phyloP scores from a whole-genome alignment of 2,113 vertebrate genomes.

The Onychostruthus taczanowskii region DNA sequence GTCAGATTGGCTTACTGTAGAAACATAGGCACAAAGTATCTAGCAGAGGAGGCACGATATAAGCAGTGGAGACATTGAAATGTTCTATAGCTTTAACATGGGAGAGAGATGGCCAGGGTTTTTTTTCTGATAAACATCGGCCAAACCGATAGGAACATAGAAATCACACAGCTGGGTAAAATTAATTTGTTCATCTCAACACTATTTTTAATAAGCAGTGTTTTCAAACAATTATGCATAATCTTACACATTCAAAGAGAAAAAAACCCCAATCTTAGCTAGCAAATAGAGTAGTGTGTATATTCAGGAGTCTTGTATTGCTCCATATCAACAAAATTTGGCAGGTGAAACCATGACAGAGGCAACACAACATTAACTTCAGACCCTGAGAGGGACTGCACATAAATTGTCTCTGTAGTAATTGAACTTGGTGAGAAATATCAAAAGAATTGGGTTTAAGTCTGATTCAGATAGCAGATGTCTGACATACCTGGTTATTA shows the following conservation, averaged over 20 bases:
- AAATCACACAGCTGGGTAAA: background rate
- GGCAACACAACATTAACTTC: background rate
- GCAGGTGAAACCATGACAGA: fast-evolving
- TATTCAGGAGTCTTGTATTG: background rate
- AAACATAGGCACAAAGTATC: background rate
- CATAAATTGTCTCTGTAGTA: background rate
- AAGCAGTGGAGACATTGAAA: background rate
- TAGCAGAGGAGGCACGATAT: background rate
- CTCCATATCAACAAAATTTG: background rate
- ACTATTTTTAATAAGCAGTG: background rate
- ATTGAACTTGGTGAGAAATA: background rate
- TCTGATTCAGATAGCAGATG: background rate
- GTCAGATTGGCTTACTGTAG: conserved; percentile 68
- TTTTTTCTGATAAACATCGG: background rate
- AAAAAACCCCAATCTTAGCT: background rate
- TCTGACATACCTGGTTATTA: background rate
- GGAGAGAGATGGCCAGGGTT: background rate
- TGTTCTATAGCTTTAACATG: background rate
- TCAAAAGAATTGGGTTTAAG: background rate
- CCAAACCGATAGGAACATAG: background rate
- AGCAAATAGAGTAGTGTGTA: background rate
- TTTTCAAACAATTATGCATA: background rate
- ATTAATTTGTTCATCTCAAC: background rate
- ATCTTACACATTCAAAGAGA: background rate
- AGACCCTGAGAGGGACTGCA: background rate